Evolutionary conservation across 2,797 vertebrate species (phyloP).

Genomic region (Dromococcyx pavoninus): DNA sequence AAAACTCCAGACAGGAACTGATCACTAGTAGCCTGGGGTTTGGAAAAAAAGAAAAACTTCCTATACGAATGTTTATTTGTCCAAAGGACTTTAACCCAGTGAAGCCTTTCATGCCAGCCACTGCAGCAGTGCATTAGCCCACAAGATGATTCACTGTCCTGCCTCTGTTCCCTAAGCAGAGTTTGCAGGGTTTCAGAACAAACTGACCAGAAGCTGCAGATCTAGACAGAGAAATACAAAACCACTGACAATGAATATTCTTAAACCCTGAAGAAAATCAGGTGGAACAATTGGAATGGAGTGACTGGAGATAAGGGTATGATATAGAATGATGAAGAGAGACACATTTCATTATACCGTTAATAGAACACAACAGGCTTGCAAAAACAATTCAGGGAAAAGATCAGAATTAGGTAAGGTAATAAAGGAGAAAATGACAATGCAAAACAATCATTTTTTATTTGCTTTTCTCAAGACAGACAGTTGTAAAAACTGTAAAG

Average conservation of each 20-base stretch:
- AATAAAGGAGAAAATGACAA: neutral
- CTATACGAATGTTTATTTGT: neutral
- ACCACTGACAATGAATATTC: neutral
- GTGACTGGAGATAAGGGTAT: neutral
- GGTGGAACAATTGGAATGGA: neutral
- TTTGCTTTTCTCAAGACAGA: neutral
- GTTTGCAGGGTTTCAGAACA: neutral
- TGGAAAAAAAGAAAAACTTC: constrained; percentile 20
- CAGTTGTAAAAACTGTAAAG: neutral
- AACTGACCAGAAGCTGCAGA: neutral
- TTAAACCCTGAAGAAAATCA: neutral
- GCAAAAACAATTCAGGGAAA: neutral
- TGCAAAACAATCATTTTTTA: neutral
- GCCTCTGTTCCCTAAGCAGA: neutral
- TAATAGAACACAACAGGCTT: neutral
- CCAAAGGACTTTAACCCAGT: neutral
- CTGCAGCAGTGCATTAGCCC: neutral
- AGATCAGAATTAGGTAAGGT: neutral
- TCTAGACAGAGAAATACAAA: neutral
- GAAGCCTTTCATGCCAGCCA: neutral
- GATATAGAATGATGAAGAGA: neutral
- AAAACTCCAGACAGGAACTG: neutral
- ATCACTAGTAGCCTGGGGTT: neutral
- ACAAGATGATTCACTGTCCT: neutral
- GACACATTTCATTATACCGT: neutral